These are phyloP conservation scores for Athalia rosae DNA, from an alignment of 2,888 invertebrate species.

Conservation along the genomic window DNA sequence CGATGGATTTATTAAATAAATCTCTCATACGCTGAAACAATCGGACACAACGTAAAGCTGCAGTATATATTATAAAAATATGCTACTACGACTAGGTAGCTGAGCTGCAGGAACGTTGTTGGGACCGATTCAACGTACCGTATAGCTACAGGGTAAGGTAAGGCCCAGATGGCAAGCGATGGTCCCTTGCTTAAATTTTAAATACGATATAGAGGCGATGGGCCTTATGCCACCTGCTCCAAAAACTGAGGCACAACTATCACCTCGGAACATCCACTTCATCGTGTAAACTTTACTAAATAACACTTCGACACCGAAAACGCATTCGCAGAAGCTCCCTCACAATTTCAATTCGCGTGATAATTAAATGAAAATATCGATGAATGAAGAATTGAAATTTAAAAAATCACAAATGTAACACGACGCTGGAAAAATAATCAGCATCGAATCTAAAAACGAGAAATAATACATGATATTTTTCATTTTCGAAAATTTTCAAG, in stretches of 20 bases:
- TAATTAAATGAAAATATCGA: too few species aligned
- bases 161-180: slow-evolving; percentile 72
- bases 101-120: background rate
- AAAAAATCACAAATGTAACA: too few species aligned
- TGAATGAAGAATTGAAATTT: too few species aligned
- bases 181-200: slow-evolving; percentile 68
- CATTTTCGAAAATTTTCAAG: too few species aligned
- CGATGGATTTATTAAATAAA: background rate
- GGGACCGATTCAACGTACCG: slow-evolving; percentile 38
- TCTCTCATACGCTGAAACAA: background rate
- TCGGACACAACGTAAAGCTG: background rate
- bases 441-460: too few species aligned
- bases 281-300: slow-evolving; percentile 7
- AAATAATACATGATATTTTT: too few species aligned
- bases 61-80: background rate
- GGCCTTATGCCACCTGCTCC: slow-evolving; percentile 66
- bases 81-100: slow-evolving; percentile 14
- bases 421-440: too few species aligned
- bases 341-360: background rate
- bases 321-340: background rate
- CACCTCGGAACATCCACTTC: slow-evolving; percentile 36
- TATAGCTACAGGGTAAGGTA: slow-evolving; percentile 47
- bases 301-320: background rate
- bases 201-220: slow-evolving; percentile 60
- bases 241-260: slow-evolving; percentile 34